These are phyloP conservation scores for Astyanax mexicanus DNA, from an alignment of 2,797 vertebrate species.

Conservation along the genomic window DNA sequence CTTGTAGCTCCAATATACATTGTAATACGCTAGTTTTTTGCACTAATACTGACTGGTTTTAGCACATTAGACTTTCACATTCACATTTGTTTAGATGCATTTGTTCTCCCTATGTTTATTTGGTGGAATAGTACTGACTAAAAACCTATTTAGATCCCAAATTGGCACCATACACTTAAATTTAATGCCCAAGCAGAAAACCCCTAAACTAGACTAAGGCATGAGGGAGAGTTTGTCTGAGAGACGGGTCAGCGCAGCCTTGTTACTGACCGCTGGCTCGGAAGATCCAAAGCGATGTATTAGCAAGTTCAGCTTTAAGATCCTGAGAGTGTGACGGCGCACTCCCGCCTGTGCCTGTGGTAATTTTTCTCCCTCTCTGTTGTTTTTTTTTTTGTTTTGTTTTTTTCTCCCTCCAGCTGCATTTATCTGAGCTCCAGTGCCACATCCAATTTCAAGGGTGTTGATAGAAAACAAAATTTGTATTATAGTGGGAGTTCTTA, in stretches of 20 bases:
- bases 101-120: no score
- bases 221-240: neutral
- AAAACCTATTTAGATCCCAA: no score
- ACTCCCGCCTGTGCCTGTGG: neutral
- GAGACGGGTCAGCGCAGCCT: neutral
- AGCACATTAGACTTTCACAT: no score
- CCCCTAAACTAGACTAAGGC: neutral
- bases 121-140: no score
- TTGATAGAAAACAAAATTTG: constrained; percentile 79
- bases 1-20: no score
- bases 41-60: no score
- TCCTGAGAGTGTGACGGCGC: neutral
- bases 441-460: constrained; percentile 73
- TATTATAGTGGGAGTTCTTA: constrained; percentile 72
- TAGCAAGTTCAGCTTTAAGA: constrained; percentile 3
- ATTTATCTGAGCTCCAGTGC: constrained; percentile 64
- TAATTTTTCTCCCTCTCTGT: neutral
- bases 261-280: neutral
- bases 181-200: neutral
- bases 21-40: no score
- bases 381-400: constrained; percentile 57
- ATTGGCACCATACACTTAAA: neutral
- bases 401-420: constrained; percentile 64
- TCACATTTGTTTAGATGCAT: no score
- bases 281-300: neutral